Evolutionary conservation across 1,140 invertebrate species (phyloP).

Genomic region (Grapholita molesta): DNA sequence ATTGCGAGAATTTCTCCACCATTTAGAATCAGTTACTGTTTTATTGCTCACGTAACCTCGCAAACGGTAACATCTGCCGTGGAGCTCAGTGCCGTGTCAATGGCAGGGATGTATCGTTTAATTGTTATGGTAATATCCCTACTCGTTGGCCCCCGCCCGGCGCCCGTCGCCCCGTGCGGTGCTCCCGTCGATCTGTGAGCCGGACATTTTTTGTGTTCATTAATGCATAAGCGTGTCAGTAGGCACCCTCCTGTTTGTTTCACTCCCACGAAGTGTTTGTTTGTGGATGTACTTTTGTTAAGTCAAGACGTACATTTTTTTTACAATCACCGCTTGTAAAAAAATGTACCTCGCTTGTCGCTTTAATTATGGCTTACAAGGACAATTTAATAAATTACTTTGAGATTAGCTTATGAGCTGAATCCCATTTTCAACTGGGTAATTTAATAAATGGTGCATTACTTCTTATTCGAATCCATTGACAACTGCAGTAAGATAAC

Average conservation of each 20-base stretch:
- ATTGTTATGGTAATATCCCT: constrained; percentile 41
- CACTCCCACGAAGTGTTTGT: constrained; percentile 23
- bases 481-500: too few relatives aligned
- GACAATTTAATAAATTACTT: too few relatives aligned
- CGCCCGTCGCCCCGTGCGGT: constrained; percentile 19
- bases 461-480: too few relatives aligned
- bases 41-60: constrained; percentile 26
- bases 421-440: too few relatives aligned
- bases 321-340: neutral
- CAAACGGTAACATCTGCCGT: constrained; percentile 33
- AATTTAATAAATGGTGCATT: too few relatives aligned
- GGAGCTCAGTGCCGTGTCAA: constrained; percentile 31
- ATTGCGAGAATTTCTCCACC: constrained; percentile 17
- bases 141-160: constrained; percentile 18
- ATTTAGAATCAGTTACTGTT: constrained; percentile 23
- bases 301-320: neutral
- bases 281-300: neutral
- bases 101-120: constrained; percentile 31
- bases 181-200: constrained; percentile 2
- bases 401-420: too few relatives aligned
- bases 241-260: constrained; percentile 25
- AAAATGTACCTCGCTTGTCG: too few relatives aligned
- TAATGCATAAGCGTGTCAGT: constrained; percentile 41
- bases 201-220: constrained; percentile 32
- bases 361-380: too few relatives aligned